These are phyloP conservation scores for Panagrolaimus sp. DNA, from an alignment of 1,140 invertebrate species.

Conservation along the genomic window DNA sequence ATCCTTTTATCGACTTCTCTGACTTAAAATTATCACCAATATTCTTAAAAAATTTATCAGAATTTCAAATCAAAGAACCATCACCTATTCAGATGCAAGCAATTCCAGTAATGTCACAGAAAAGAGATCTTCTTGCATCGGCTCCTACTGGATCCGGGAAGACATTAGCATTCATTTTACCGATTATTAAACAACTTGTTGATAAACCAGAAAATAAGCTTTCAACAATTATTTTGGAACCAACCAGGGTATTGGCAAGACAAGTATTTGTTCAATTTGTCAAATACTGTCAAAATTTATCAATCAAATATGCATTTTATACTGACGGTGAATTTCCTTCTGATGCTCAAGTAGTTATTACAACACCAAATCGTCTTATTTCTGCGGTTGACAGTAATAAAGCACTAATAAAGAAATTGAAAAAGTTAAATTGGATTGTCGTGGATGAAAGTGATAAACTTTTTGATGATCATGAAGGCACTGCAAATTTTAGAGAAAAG, in stretches of 20 bases:
- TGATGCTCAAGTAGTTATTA: conserved; percentile 76
- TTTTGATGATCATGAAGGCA: conserved; percentile 52
- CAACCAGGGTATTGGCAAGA: conserved; percentile 83
- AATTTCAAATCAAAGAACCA: conserved; percentile 71
- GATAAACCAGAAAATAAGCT: conserved; percentile 58
- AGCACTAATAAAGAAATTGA: conserved; percentile 16
- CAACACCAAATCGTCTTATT: conserved; percentile 88
- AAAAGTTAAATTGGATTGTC: conserved; percentile 41
- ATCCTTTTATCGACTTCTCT: conserved; percentile 46
- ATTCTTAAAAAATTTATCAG: conserved; percentile 70
- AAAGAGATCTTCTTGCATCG: conserved; percentile 79
- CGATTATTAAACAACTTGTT: conserved; percentile 64
- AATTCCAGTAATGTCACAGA: conserved; percentile 75
- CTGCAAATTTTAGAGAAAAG: conserved; percentile 34
- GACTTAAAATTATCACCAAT: conserved; percentile 62
- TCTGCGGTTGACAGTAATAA: conserved; percentile 68
- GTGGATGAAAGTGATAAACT: conserved; percentile 57
- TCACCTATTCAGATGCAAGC: conserved; percentile 92
- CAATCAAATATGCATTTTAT: conserved; percentile 26
- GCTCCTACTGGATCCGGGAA: conserved; percentile 69
- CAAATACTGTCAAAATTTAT: conserved; percentile 35
- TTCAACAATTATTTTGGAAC: conserved; percentile 77
- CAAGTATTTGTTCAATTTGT: conserved; percentile 67
- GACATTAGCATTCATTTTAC: conserved; percentile 62
- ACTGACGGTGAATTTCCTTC: background rate